These are phyloP conservation scores for Myotis davidii DNA, from an alignment of 2,113 vertebrate species.

Conservation along the genomic window DNA sequence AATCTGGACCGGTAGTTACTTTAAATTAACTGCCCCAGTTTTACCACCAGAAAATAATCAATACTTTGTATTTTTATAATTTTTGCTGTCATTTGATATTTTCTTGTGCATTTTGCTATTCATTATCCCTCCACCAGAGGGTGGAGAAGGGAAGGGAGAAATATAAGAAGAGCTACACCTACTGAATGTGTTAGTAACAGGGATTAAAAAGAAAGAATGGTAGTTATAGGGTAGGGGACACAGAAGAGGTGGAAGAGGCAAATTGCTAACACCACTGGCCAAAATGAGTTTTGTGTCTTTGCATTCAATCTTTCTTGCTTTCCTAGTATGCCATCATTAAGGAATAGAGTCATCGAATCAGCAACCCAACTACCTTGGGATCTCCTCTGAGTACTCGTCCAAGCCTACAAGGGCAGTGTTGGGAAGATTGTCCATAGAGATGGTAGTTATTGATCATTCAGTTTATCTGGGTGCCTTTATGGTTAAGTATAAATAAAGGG, in stretches of 20 bases:
- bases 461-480: not conserved
- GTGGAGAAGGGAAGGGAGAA: slow-evolving; percentile 67
- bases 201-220: not conserved
- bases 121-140: slow-evolving; percentile 77
- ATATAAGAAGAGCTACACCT: not conserved
- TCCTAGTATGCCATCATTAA: not conserved
- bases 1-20: not conserved
- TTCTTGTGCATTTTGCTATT: slow-evolving; percentile 63
- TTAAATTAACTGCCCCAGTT: not conserved
- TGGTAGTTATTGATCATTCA: not conserved
- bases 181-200: not conserved
- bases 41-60: slow-evolving; percentile 5
- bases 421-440: not conserved
- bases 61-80: not conserved
- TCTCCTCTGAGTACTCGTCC: not conserved
- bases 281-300: not conserved
- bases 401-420: not conserved
- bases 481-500: not conserved
- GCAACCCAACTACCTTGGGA: not conserved
- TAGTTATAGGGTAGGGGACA: not conserved
- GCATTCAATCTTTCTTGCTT: not conserved
- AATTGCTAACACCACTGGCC: not conserved
- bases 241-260: not conserved
- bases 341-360: not conserved
- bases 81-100: not conserved